These are phyloP conservation scores for Cryptocheilus praepositus DNA, from an alignment of 2,888 invertebrate genomes.

Conservation along the genomic window DNA sequence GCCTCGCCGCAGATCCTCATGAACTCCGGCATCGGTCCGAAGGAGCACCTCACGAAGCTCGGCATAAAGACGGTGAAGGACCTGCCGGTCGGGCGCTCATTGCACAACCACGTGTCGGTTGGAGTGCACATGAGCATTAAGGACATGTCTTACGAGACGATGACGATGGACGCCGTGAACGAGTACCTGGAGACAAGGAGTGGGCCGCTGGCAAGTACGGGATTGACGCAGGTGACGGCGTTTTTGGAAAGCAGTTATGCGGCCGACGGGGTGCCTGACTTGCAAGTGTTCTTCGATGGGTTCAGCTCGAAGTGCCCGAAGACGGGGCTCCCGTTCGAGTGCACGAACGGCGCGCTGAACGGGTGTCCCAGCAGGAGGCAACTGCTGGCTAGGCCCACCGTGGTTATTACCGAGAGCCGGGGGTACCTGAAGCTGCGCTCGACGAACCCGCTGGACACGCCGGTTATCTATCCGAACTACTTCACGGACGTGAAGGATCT, in stretches of 20 bases:
- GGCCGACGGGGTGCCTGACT: constrained; percentile 68
- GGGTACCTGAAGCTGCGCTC: constrained; percentile 81
- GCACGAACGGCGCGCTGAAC: constrained; percentile 55
- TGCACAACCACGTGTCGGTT: constrained; percentile 72
- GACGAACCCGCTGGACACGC: constrained; percentile 80
- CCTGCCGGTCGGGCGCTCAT: constrained; percentile 68
- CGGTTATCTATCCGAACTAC: constrained; percentile 84
- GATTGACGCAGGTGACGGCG: constrained; percentile 74
- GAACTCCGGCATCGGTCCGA: constrained; percentile 77
- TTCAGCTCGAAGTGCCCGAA: constrained; percentile 69
- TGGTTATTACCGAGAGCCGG: constrained; percentile 61
- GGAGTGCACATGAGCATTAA: constrained; percentile 64
- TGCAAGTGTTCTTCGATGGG: constrained; percentile 74
- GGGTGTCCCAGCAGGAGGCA: constrained; percentile 61
- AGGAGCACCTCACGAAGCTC: constrained; percentile 69
- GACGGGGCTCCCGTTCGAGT: constrained; percentile 61
- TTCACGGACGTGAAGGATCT: constrained; percentile 80
- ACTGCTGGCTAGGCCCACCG: constrained; percentile 72
- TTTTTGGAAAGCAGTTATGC: constrained; percentile 71
- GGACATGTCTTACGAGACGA: constrained; percentile 60
- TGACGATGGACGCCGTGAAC: constrained; percentile 66
- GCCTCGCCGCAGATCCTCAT: constrained; percentile 77
- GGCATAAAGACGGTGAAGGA: constrained; percentile 62
- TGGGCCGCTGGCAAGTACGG: constrained; percentile 73
- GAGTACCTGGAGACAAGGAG: constrained; percentile 67